Evolutionary conservation across 2,797 vertebrate species (phyloP).

Genomic region (Choloepus didactylus): DNA sequence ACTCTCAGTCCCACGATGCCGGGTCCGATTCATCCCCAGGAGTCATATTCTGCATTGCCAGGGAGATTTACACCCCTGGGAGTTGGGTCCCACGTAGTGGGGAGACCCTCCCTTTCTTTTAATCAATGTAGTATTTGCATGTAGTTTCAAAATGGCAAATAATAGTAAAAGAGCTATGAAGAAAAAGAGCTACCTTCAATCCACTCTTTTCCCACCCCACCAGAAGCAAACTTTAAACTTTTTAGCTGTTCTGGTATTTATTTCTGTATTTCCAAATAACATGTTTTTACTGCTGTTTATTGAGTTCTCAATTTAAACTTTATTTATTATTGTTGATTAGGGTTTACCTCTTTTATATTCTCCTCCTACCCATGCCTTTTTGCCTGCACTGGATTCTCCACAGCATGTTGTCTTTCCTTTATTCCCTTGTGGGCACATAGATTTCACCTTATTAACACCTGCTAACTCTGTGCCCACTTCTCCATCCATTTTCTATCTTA

Average conservation of each 20-base stretch:
- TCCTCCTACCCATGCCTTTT: background rate
- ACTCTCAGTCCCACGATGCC: no score
- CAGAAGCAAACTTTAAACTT: conserved; percentile 42
- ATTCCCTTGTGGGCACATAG: background rate
- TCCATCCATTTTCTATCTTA: background rate
- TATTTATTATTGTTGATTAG: background rate
- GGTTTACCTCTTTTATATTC: background rate
- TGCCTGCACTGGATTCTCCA: background rate
- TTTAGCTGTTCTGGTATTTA: conserved; percentile 2
- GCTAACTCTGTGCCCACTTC: background rate
- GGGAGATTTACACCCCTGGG: no score
- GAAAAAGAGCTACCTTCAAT: conserved; percentile 28
- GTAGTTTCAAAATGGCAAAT: conserved; percentile 47
- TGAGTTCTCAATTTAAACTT: conserved; percentile 46
- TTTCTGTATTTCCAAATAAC: conserved; percentile 32
- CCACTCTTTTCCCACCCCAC: background rate
- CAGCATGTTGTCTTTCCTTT: background rate
- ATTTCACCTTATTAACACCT: background rate
- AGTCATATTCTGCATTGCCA: no score
- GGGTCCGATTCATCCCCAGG: no score
- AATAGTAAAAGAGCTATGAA: background rate
- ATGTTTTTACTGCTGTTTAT: conserved; percentile 24
- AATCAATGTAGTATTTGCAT: background rate
- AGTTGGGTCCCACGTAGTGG: no score
- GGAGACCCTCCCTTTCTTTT: background rate